Evolutionary conservation across 2,888 invertebrate genomes (phyloP), one percentile per base, ranked within the genome.

Genomic region (Eupithecia exiguata): DNA sequence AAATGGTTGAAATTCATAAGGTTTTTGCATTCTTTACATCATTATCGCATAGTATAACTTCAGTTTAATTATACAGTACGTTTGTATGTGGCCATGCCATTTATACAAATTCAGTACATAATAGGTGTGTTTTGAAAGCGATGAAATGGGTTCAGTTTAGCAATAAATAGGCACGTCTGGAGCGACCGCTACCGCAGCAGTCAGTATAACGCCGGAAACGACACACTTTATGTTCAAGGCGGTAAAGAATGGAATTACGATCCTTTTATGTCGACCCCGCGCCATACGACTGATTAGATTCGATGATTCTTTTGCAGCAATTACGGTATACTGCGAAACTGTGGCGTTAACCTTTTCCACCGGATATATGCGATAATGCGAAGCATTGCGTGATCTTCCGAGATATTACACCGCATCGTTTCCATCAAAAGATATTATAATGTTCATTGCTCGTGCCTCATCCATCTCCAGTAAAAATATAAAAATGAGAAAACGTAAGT

Each of bases 121-220:
- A 69, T n/a, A 21, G 10, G 53, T 71, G 49, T 77, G 77, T 77
- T 78, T 73, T 67, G 69, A 69, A 69, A 70, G 70, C 77, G 71
- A 71, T 72, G 65, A 75, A 77, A 76, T 78, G 69, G 72, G 72
- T 58, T 58, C 21, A 58, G 25, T 75, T 77, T 71, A 76, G 73
- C 75, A 70, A 76, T 75, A 75, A 78, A 77, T 74, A 70, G 69
- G 76, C 68, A 76, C 73, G 71, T 73, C 69, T 73, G 70, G 71
- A 70, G 65, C 68, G 61, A 65, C 68, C 72, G 72, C 74, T 67
- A 75, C 68, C 21, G 69, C 43, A 66, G 46, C 49, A 69, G 46
- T 18, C 6, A 35, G 35, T 63, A 63, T 69, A 68, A 69, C 74
- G 70, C 65, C 74, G 74, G 74, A 72, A 77, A 78, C 75, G 76